Conservation (phyloP, 2,888 invertebrate genomes). For the Andricus curvator region DNA sequence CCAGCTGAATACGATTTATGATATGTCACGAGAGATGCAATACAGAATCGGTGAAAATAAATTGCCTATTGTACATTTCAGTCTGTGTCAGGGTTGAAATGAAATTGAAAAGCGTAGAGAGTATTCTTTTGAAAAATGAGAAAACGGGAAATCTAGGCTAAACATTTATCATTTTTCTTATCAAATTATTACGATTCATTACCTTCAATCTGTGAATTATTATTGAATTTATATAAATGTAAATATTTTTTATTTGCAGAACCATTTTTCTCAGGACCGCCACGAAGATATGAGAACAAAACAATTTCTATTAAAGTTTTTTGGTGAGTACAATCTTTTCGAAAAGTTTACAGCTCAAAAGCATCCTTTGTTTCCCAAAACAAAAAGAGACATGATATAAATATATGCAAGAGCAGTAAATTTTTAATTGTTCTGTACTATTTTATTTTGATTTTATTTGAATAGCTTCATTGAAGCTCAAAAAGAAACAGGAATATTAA, state of each 20-base stretch:
- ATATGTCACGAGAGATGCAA: conserved; percentile 24
- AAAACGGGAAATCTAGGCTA: neutral
- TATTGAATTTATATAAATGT: too few relatives aligned
- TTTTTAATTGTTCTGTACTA: too few relatives aligned
- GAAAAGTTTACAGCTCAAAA: neutral
- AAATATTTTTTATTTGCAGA: neutral
- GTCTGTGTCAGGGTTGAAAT: neutral
- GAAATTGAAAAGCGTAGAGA: conserved; percentile 14
- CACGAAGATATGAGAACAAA: neutral
- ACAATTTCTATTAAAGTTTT: neutral
- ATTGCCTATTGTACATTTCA: conserved; percentile 31
- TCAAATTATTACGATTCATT: neutral
- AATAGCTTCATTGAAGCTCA: too few relatives aligned
- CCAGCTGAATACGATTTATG: conserved; percentile 23
- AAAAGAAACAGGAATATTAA: too few relatives aligned
- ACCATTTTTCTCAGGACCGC: neutral
- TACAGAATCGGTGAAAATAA: conserved; percentile 33
- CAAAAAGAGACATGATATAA: neutral
- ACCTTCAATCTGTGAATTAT: neutral
- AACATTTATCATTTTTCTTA: neutral
- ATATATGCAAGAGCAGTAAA: neutral
- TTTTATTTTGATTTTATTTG: too few relatives aligned
- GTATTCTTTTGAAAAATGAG: neutral
- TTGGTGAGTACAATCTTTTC: neutral
- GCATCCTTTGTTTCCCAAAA: neutral